These are phyloP conservation scores for Callorhinus ursinus DNA, from an alignment of 2,113 vertebrate species.

Conservation along the genomic window DNA sequence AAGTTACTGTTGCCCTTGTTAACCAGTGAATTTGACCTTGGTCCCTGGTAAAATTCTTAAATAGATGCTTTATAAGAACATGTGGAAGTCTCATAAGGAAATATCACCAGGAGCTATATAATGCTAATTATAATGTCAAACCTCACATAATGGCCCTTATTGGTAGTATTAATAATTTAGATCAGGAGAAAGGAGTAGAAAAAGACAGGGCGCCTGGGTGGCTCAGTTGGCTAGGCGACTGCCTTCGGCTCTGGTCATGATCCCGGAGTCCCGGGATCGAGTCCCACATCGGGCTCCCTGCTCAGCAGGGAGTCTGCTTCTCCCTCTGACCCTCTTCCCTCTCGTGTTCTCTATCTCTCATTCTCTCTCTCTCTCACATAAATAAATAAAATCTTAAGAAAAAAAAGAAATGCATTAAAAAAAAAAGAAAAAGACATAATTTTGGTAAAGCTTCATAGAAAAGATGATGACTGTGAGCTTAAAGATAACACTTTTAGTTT, in stretches of 20 bases:
- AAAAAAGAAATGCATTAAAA: too few species aligned
- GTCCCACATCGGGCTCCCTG: too few species aligned
- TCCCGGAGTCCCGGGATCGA: too few species aligned
- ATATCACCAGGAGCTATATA: background rate
- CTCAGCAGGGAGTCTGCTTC: too few species aligned
- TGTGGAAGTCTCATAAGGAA: background rate
- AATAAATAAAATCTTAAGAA: too few species aligned
- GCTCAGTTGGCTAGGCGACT: too few species aligned
- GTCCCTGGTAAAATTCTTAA: conserved; percentile 3
- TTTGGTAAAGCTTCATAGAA: background rate
- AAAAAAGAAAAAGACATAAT: background rate
- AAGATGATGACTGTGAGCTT: background rate
- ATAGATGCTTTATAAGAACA: background rate
- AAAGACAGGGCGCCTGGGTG: too few species aligned
- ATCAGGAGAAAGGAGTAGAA: background rate
- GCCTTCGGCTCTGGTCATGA: too few species aligned
- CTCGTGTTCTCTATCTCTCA: too few species aligned
- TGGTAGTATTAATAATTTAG: background rate
- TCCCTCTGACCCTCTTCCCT: too few species aligned
- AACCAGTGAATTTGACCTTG: conserved; percentile 16
- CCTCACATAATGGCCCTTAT: background rate
- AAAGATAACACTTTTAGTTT: background rate
- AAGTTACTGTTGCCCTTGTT: background rate
- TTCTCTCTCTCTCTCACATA: too few species aligned
- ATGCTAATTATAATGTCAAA: background rate